Base-by-base conservation (phyloP, 2,113 vertebrate genomes). In the Orientallactaga bullata region DNA sequence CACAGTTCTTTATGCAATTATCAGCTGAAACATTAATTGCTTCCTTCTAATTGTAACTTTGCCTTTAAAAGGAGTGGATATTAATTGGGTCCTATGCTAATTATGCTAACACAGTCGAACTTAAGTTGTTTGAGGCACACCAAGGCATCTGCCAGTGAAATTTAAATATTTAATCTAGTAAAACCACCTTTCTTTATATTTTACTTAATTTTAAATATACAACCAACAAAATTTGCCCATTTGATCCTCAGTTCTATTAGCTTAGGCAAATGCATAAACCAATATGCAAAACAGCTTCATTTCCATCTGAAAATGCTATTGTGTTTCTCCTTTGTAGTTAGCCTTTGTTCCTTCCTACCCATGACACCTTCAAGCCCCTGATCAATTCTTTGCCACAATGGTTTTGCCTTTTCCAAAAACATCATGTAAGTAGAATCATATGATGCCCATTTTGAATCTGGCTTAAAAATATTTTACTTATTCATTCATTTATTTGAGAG, bases 31-130 rank as follows among this genome's bases (percentile, higher is more conserved):
- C 51, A 61, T 74, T 89, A 66, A 76, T 79, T 15, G 32, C 0
- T 76, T 94, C 72, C 80, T 30, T 9, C 18, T 93, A 89, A 78
- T 47, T 86, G 24, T 80, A 92, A 88, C 24, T 73, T 91, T 76
- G 18, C 18, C 88, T 95, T 94, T 37, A 69, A 82, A 82, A 89
- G 82, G 69, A 58, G 47, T 80, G 17, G 77, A 12, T 30, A 65
- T 85, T 85, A 81, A 47, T 63, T 85, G 30, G 42, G 20, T 65
- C 39, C 23, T 23, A 3, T 88, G 51, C 68, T 73, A 81, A 90
- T 10, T 51, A 91, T 6, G 73, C 28, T 55, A 61, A 72, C 55
- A 55, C 17, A 65, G 35, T 71, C 72, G 20, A 91, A 4, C 28
- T 91, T n/a, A 84, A 37, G 23, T 68, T 95, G 51, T 42, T 78